Evolutionary conservation across 2,797 vertebrate species (phyloP).

Genomic region (Myotis vivesi): DNA sequence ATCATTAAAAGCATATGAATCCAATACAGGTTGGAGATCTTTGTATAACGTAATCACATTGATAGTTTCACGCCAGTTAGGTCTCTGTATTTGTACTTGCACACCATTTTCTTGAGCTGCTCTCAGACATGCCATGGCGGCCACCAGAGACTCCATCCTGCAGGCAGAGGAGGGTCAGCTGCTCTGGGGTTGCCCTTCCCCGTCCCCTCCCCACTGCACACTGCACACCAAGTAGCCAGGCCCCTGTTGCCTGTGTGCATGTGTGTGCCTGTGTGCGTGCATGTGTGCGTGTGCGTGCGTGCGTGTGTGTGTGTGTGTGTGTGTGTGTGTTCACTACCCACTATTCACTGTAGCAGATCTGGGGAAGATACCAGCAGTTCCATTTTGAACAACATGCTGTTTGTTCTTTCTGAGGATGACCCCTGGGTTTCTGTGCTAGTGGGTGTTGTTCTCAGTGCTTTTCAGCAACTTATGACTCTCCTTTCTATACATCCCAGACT

Average conservation of each 20-base stretch:
- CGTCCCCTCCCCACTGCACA: no score
- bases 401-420: constrained; percentile 37
- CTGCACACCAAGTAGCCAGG: no score
- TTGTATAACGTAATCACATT: no score
- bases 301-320: background rate
- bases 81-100: no score
- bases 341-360: background rate
- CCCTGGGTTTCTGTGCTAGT: constrained; percentile 32
- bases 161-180: no score
- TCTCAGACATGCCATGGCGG: no score
- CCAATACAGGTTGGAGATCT: no score
- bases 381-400: background rate
- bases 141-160: background rate
- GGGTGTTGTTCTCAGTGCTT: background rate
- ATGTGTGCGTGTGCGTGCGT: background rate
- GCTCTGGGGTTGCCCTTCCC: no score
- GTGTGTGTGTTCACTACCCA: background rate
- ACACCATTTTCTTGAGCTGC: no score
- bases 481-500: constrained; percentile 3
- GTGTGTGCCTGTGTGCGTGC: background rate
- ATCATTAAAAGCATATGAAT: constrained; percentile 92
- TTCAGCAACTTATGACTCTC: background rate
- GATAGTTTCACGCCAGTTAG: no score
- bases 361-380: background rate
- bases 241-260: no score